Percentiles rank a stretch among this genome's conserved stretches.
phyloP scores from a whole-genome alignment of 2,113 vertebrate species.

The Mesitornis unicolor region DNA sequence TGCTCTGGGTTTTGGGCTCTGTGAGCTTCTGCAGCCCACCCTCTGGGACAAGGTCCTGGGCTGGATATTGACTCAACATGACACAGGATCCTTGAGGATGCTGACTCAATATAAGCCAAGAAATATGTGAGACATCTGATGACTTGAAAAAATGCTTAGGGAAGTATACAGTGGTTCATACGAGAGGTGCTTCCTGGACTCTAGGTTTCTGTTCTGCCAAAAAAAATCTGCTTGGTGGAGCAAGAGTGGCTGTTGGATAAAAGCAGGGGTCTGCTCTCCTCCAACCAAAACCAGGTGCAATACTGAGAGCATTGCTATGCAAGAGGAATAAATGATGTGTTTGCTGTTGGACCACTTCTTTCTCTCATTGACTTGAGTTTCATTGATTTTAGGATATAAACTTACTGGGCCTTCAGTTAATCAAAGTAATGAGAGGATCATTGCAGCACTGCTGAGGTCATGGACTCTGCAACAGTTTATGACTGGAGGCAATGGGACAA shows the following conservation, averaged over 20 bases:
- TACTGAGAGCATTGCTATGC: neutral
- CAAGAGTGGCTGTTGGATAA: neutral
- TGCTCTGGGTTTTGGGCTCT: neutral
- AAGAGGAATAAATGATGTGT: neutral
- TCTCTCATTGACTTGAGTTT: neutral
- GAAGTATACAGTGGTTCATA: neutral
- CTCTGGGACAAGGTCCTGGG: neutral
- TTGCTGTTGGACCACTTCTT: neutral
- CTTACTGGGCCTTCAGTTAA: neutral
- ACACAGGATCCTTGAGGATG: neutral
- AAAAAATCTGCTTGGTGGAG: neutral
- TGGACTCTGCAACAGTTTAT: accelerated
- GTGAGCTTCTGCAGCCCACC: neutral
- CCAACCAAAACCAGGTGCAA: neutral
- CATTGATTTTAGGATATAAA: neutral
- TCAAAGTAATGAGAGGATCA: neutral
- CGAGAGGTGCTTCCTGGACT: neutral
- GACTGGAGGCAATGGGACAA: neutral
- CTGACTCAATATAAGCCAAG: neutral
- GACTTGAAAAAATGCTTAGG: neutral
- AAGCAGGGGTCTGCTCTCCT: neutral
- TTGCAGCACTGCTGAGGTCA: neutral
- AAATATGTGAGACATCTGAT: neutral
- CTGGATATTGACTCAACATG: neutral
- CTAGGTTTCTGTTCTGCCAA: neutral